A percentile compares a stretch with the other conserved stretches of the same genome.
Conservation (phyloP, 2,888 invertebrate genomes). For the Rhagophthalmus giganteus region DNA sequence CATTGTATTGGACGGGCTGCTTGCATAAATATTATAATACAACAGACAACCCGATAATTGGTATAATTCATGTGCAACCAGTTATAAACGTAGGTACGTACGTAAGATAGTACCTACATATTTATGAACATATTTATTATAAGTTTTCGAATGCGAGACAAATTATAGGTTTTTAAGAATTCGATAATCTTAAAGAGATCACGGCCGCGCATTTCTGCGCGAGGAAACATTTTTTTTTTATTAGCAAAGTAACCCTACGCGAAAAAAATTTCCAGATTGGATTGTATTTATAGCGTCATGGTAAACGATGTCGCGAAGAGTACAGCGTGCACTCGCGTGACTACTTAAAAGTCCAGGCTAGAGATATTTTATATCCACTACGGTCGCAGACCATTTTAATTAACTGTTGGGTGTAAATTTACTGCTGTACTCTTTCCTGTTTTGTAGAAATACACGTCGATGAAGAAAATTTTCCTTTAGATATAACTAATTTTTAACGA, state of each 20-base stretch:
- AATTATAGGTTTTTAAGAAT: too few relatives aligned
- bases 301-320: constrained; percentile 32
- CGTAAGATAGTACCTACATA: not conserved
- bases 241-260: too few relatives aligned
- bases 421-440: constrained; percentile 17
- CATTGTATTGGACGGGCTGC: not conserved
- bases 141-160: too few relatives aligned
- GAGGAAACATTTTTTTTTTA: constrained; percentile 10
- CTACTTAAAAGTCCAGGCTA: constrained; percentile 35
- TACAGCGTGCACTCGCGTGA: constrained; percentile 36
- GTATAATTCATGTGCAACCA: not conserved
- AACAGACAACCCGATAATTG: not conserved
- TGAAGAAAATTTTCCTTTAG: constrained; percentile 2
- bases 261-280: too few relatives aligned
- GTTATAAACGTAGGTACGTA: not conserved
- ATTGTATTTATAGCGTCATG: constrained; percentile 23
- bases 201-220: too few relatives aligned
- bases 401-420: constrained; percentile 34
- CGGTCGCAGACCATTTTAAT: constrained; percentile 35
- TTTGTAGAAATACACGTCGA: constrained; percentile 15
- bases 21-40: not conserved
- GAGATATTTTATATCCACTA: constrained; percentile 35
- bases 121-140: too few relatives aligned
- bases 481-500: constrained; percentile 9
- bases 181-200: too few relatives aligned